Conservation (phyloP, 2,888 invertebrate species). For the Chirona hameri region DNA sequence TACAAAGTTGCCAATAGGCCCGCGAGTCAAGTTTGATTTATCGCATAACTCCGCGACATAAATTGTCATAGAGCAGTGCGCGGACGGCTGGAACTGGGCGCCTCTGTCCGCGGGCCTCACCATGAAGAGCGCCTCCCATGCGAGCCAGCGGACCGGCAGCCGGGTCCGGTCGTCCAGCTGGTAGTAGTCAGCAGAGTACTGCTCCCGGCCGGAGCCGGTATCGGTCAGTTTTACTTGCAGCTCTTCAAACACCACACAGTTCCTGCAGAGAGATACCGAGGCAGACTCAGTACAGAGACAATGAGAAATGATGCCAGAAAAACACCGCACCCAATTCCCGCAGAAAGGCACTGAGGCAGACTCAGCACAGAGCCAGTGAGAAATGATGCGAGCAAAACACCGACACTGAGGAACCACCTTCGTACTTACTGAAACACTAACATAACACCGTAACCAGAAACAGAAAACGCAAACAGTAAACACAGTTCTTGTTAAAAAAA, state of each 20-base stretch:
- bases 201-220: background rate
- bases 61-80: background rate
- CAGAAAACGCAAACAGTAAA: too few relatives aligned
- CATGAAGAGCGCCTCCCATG: slow-evolving; percentile 75
- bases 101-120: slow-evolving; percentile 49
- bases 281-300: too few relatives aligned
- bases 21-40: background rate
- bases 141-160: slow-evolving; percentile 77
- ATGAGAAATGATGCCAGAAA: too few relatives aligned
- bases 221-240: slow-evolving; percentile 13
- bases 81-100: background rate
- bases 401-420: too few relatives aligned
- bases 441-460: too few relatives aligned
- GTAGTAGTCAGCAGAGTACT: slow-evolving; percentile 6
- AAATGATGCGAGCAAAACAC: too few relatives aligned
- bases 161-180: background rate
- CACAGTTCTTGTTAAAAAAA: too few relatives aligned
- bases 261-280: background rate
- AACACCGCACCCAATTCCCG: background rate
- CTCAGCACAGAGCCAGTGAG: too few relatives aligned
- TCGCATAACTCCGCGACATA: background rate
- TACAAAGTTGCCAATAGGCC: too few relatives aligned
- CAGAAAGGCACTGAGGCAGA: too few relatives aligned
- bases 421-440: too few relatives aligned
- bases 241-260: slow-evolving; percentile 1